These are phyloP conservation scores for Centropristis striata DNA, from an alignment of 2,113 vertebrate species.

Conservation along the genomic window DNA sequence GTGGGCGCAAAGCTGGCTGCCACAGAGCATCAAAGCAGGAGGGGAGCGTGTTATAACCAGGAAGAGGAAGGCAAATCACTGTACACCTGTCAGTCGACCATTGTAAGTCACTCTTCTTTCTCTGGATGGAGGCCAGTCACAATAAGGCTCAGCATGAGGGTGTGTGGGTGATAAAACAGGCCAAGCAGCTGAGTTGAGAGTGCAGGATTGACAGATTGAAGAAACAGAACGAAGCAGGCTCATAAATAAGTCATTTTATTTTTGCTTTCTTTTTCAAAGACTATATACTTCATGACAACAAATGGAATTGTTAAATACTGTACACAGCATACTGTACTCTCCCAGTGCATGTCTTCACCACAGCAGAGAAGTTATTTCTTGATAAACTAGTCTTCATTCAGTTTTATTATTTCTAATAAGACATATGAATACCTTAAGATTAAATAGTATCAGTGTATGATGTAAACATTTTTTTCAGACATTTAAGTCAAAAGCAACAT, in stretches of 20 bases:
- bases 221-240: slow-evolving; percentile 69
- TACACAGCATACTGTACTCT: slow-evolving; percentile 91
- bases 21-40: slow-evolving; percentile 26
- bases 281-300: slow-evolving; percentile 90
- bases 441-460: slow-evolving; percentile 91
- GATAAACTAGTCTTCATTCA: slow-evolving; percentile 81
- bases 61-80: slow-evolving; percentile 72
- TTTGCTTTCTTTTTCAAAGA: slow-evolving; percentile 88
- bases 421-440: slow-evolving; percentile 90
- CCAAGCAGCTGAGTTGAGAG: slow-evolving; percentile 81
- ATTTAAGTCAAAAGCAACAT: slow-evolving; percentile 76
- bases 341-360: slow-evolving; percentile 94
- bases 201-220: slow-evolving; percentile 64
- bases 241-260: slow-evolving; percentile 99
- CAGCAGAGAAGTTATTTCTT: slow-evolving; percentile 86
- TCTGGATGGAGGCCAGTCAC: slow-evolving; percentile 83
- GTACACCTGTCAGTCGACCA: slow-evolving; percentile 65
- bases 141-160: slow-evolving; percentile 81
- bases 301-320: slow-evolving; percentile 96
- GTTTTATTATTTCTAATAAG: slow-evolving; percentile 80
- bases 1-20: slow-evolving; percentile 36
- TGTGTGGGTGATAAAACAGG: slow-evolving; percentile 85
- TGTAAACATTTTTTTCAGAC: slow-evolving; percentile 92
- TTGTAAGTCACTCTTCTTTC: slow-evolving; percentile 73
- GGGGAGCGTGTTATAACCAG: slow-evolving; percentile 68